Conservation (phyloP, 2,797 vertebrate genomes). For the Cottoperca gobio region DNA sequence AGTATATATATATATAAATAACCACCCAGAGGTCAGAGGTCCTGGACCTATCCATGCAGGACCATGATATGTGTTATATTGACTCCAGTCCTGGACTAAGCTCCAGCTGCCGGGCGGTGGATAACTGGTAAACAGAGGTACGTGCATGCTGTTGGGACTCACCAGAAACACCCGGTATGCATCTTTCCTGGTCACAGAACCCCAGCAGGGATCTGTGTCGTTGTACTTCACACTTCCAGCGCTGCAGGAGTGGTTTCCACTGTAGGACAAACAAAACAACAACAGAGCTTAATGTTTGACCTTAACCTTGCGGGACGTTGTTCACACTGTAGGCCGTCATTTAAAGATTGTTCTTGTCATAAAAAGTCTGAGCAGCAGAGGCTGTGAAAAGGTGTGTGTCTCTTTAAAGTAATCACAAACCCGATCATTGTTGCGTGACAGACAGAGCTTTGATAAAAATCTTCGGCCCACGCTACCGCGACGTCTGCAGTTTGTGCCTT, state of each 20-base stretch:
- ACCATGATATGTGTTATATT: background rate
- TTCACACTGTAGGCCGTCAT: background rate
- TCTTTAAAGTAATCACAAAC: conserved; percentile 27
- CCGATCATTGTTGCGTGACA: conserved; percentile 11
- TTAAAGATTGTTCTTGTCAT: too few species aligned
- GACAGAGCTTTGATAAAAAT: conserved; percentile 2
- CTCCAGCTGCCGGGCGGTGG: background rate
- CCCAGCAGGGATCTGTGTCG: conserved; percentile 95
- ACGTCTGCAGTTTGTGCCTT: conserved; percentile 21
- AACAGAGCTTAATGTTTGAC: background rate
- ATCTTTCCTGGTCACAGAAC: conserved; percentile 89
- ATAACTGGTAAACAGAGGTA: background rate
- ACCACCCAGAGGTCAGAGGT: too few species aligned
- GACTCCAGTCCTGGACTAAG: background rate
- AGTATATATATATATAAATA: too few species aligned
- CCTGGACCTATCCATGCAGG: too few species aligned
- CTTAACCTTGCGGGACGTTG: background rate
- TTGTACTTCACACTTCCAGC: conserved; percentile 90
- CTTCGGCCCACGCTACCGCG: background rate
- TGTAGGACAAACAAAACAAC: conserved; percentile 46
- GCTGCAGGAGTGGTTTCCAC: conserved; percentile 91
- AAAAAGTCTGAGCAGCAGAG: background rate
- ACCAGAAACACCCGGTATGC: conserved; percentile 97
- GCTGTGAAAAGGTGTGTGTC: background rate
- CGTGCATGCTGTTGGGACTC: conserved; percentile 65